These are phyloP conservation scores for Micoletzkya japonica DNA, from an alignment of 2,888 invertebrate genomes.

Conservation along the genomic window DNA sequence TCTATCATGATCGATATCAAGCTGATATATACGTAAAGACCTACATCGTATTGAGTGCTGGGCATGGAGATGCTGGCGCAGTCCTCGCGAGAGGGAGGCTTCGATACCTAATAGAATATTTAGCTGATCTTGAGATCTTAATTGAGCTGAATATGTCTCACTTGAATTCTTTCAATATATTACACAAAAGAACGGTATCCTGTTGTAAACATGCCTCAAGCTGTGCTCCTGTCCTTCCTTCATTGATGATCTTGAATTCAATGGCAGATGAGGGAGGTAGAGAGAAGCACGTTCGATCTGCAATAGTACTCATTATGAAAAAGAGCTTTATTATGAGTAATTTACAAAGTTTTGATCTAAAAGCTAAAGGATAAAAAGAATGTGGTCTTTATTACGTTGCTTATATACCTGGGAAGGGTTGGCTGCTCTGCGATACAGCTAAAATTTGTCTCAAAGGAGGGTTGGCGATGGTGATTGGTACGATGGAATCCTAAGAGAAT, in stretches of 20 bases:
- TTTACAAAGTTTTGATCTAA: neutral
- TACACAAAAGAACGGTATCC: neutral
- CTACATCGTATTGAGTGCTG: slow-evolving; percentile 56
- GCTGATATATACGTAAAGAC: neutral
- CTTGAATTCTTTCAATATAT: neutral
- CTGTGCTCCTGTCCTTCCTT: slow-evolving; percentile 57
- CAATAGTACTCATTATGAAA: neutral
- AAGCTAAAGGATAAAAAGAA: neutral
- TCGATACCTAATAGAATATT: slow-evolving; percentile 22
- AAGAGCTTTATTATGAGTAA: neutral
- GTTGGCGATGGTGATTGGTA: slow-evolving; percentile 54
- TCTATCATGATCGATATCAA: neutral
- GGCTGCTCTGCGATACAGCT: slow-evolving; percentile 62
- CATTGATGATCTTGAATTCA: slow-evolving; percentile 57
- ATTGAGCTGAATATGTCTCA: slow-evolving; percentile 28
- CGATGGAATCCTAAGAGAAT: slow-evolving; percentile 30
- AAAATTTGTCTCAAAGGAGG: slow-evolving; percentile 58
- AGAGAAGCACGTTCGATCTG: slow-evolving; percentile 57
- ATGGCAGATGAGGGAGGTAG: slow-evolving; percentile 55
- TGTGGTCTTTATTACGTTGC: neutral
- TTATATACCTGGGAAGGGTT: slow-evolving; percentile 56
- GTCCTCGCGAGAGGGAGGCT: slow-evolving; percentile 35
- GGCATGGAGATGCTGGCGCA: slow-evolving; percentile 56
- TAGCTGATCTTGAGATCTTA: slow-evolving; percentile 3
- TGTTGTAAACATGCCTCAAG: slow-evolving; percentile 40